phyloP scores from a whole-genome alignment of 2,888 invertebrate genomes.

The Scrobipalpa costella region DNA sequence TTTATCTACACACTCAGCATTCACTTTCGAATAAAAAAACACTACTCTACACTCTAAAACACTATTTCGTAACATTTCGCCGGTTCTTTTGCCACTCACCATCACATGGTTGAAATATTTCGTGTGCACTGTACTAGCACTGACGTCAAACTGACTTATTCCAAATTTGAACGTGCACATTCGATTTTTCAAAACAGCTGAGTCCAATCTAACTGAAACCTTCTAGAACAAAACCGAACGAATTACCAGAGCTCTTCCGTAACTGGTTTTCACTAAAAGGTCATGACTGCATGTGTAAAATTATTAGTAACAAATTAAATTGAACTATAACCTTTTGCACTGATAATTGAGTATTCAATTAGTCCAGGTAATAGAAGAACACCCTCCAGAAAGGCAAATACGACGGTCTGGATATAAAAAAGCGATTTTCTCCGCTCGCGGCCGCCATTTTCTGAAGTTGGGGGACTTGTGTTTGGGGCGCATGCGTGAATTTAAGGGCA shows the following conservation, averaged over 20 bases:
- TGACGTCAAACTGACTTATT: constrained; percentile 64
- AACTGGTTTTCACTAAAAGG: constrained; percentile 19
- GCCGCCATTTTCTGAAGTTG: constrained; percentile 57
- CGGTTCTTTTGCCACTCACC: constrained; percentile 61
- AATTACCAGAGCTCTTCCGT: constrained; percentile 4
- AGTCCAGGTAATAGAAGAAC: constrained; percentile 23
- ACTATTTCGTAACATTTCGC: constrained; percentile 48
- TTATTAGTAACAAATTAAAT: constrained; percentile 8
- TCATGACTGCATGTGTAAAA: not conserved
- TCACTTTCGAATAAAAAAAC: constrained; percentile 43
- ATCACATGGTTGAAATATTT: constrained; percentile 64
- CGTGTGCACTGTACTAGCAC: constrained; percentile 58
- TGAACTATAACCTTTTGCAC: constrained; percentile 18
- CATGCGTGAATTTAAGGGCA: constrained; percentile 68
- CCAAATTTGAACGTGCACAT: constrained; percentile 48
- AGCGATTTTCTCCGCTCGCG: constrained; percentile 12
- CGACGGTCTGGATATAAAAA: constrained; percentile 13
- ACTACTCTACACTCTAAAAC: constrained; percentile 47
- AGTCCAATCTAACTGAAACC: constrained; percentile 51
- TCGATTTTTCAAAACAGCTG: constrained; percentile 77
- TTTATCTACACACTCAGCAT: constrained; percentile 45
- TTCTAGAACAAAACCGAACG: not conserved
- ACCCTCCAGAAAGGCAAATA: constrained; percentile 22
- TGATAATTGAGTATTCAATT: not conserved
- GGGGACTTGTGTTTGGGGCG: constrained; percentile 42